Evolutionary conservation across 1,140 invertebrate genomes (phyloP), one percentile per base, ranked within the genome.

Genomic region (Dryas iulia): DNA sequence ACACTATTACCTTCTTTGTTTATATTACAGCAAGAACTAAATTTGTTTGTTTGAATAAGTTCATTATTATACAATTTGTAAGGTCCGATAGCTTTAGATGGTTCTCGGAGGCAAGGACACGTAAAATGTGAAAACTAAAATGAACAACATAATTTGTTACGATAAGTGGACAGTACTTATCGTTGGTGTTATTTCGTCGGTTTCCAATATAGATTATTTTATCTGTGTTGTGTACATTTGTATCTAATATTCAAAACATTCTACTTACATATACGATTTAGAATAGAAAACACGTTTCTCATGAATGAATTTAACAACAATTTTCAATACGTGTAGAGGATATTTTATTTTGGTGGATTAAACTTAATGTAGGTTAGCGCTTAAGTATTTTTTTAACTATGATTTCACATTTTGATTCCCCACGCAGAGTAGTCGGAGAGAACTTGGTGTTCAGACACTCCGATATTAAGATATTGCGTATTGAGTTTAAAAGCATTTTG

Each of bases 91-190:
- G 68, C 57, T 47, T 53, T 60, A 60, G 47, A 70, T 70, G 62
- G 62, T 70, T 70, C 68, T 70, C 47, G 47, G 66, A 58, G 53
- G 68, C 62, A 70, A 70, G 62, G 68, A 70, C 61, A 70, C 62
- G 56, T 65, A 60, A 60, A 68, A 56, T 60, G 56, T 64, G 33
- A 64, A 64, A 63, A 58, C 47, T 65, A 57, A 47, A 70, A 70
- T 70, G 66, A 69, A 72, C 24, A 28, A 69, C 57, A 72, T 74
- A 74, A 72, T 74, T 74, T 74, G 73, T 69, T 69, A 63, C 39
- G 66, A 74, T 72, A 74, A 69, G 53, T 64, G 35, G 57, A 52
- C 69, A 65, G 61, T 71, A 61, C 72, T 74, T 71, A 66, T 71
- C 66, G 61, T 66, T 60, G 61, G 53, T 65, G 28, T 66, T 71